phyloP scores from a whole-genome alignment of 2,113 vertebrate genomes.

The Tilapia sparmanii region DNA sequence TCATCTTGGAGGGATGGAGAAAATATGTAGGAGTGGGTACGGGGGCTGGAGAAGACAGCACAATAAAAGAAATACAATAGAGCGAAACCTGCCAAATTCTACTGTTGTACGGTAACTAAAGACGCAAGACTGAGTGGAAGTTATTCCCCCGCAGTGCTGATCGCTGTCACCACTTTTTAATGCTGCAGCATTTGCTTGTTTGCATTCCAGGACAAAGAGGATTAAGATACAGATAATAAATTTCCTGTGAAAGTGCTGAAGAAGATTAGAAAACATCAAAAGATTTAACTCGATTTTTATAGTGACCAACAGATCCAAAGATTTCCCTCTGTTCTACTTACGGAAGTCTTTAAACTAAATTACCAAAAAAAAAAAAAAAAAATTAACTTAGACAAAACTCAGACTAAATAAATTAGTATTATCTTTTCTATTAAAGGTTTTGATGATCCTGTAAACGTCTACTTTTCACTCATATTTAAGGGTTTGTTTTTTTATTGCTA shows the following conservation, averaged over 20 bases:
- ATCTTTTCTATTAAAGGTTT: background rate
- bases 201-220: background rate
- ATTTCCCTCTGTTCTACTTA: background rate
- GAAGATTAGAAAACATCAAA: background rate
- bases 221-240: background rate
- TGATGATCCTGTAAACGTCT: background rate
- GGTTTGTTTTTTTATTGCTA: background rate
- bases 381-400: background rate
- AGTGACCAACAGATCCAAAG: background rate
- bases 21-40: conserved; percentile 17
- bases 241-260: background rate
- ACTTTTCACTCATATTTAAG: background rate
- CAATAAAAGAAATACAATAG: conserved; percentile 8
- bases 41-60: background rate
- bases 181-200: background rate
- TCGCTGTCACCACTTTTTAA: background rate
- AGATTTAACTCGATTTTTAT: fast-evolving
- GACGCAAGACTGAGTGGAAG: background rate
- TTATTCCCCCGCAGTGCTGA: background rate
- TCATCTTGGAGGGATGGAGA: background rate
- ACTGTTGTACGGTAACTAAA: background rate
- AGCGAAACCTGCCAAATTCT: conserved; percentile 5
- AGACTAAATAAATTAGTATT: background rate
- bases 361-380: fast-evolving
- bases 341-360: background rate